phyloP scores from a whole-genome alignment of 2,888 invertebrate species.

The Uloborus plumipes region DNA sequence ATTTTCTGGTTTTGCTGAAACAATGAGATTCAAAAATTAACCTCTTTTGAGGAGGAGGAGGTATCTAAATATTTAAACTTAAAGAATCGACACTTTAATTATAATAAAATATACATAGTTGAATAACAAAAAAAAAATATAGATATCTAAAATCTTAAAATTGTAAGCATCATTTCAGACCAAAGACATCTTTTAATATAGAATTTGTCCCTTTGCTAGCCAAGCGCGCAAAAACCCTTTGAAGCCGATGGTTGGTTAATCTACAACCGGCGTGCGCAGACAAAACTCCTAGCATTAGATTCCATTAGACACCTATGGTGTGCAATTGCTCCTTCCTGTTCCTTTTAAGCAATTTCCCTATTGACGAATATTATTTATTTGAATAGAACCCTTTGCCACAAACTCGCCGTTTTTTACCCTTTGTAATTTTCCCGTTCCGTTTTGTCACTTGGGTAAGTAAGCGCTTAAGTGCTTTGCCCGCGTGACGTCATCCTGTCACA shows the following conservation, averaged over 20 bases:
- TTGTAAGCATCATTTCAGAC: background rate
- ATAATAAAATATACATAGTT: background rate
- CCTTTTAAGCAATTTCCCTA: conserved; percentile 51
- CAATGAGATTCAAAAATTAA: too few species aligned
- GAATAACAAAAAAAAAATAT: too few species aligned
- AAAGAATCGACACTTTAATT: background rate
- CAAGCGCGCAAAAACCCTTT: conserved; percentile 14
- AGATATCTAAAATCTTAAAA: too few species aligned
- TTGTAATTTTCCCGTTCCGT: conserved; percentile 19
- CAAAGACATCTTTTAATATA: conserved; percentile 22
- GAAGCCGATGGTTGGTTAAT: conserved; percentile 35
- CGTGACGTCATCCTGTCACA: conserved; percentile 32
- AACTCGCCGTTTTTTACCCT: conserved; percentile 42
- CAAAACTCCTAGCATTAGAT: conserved; percentile 40
- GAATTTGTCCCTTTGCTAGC: conserved; percentile 13
- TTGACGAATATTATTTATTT: conserved; percentile 51
- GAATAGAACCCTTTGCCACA: conserved; percentile 38
- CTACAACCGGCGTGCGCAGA: conserved; percentile 31
- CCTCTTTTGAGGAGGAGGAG: too few species aligned
- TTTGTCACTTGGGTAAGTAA: conserved; percentile 42
- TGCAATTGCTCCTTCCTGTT: conserved; percentile 53
- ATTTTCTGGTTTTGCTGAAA: too few species aligned
- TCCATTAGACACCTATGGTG: conserved; percentile 62
- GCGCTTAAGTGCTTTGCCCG: conserved; percentile 45
- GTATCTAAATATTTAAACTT: too few species aligned